Evolutionary conservation across 53 echinoderm and acorn worm genomes (phyloP).

Genomic region (Actinopyga echinites): DNA sequence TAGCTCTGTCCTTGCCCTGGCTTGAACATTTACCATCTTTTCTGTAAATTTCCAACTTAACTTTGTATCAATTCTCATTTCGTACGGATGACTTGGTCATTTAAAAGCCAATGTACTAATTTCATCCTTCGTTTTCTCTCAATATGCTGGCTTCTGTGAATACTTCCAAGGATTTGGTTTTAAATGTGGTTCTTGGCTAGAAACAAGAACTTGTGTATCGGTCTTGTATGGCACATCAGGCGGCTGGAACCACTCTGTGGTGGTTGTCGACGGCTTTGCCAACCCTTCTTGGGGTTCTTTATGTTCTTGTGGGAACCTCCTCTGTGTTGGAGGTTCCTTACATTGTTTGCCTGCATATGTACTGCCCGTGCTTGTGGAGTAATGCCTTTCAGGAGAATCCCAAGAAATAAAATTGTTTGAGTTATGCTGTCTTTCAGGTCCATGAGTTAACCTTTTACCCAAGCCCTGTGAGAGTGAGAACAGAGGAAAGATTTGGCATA

Average conservation of each 20-base stretch:
- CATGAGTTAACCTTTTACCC: constrained; percentile 69
- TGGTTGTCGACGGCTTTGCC: constrained; percentile 75
- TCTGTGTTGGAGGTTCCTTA: constrained; percentile 72
- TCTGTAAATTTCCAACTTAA: no score
- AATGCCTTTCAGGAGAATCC: constrained; percentile 67
- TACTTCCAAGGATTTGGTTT: constrained; percentile 99
- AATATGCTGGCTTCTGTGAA: constrained; percentile 74
- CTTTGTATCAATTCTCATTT: no score
- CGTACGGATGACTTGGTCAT: no score
- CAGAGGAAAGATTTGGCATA: neutral
- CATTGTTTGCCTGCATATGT: constrained; percentile 71
- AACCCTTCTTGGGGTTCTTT: constrained; percentile 65
- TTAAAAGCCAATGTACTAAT: no score
- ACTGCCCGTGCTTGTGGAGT: constrained; percentile 64
- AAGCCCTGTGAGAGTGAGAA: constrained; percentile 63
- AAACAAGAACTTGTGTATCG: constrained; percentile 83
- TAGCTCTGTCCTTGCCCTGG: no score
- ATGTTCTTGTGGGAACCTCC: constrained; percentile 81
- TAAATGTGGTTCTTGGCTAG: constrained; percentile 91
- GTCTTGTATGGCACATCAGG: constrained; percentile 86
- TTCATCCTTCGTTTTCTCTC: neutral
- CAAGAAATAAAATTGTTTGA: constrained; percentile 74
- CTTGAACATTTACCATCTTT: no score
- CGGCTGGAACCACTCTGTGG: constrained; percentile 70
- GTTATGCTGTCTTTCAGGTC: constrained; percentile 77